Conservation (phyloP, 2,113 vertebrate species). For the Engraulis encrasicolus region DNA sequence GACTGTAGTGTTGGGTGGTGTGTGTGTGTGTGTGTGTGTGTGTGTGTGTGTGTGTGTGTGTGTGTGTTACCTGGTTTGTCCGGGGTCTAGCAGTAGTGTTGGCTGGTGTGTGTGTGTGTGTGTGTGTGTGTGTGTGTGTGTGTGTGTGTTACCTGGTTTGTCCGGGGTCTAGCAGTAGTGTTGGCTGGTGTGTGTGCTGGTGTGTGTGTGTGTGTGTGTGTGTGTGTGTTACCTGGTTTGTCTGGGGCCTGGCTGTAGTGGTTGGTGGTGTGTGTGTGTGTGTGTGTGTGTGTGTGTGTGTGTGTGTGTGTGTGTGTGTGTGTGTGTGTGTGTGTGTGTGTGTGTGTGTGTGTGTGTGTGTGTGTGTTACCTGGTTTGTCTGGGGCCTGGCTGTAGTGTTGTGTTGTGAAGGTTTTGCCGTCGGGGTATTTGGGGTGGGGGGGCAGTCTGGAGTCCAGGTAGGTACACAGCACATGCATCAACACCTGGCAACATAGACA, state of each 20-base stretch:
- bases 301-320: not conserved
- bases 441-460: constrained; percentile 93
- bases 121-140: not conserved
- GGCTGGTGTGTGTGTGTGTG: too few species aligned
- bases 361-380: constrained; percentile 87
- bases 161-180: constrained; percentile 93
- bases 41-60: too few species aligned
- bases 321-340: not conserved
- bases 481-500: constrained; percentile 87
- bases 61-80: too few species aligned
- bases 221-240: too few species aligned
- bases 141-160: constrained; percentile 74
- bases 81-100: too few species aligned
- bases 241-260: too few species aligned
- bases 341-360: not conserved
- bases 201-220: too few species aligned
- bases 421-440: constrained; percentile 96
- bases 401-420: constrained; percentile 94
- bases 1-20: constrained; percentile 93
- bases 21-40: too few species aligned
- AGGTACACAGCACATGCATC: constrained; percentile 94
- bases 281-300: not conserved
- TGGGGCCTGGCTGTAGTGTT: constrained; percentile 91
- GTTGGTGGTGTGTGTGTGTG: too few species aligned
- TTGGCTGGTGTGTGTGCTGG: constrained; percentile 59